Base-by-base conservation (phyloP, 2,113 vertebrate species). In the Cromileptes altivelis region DNA sequence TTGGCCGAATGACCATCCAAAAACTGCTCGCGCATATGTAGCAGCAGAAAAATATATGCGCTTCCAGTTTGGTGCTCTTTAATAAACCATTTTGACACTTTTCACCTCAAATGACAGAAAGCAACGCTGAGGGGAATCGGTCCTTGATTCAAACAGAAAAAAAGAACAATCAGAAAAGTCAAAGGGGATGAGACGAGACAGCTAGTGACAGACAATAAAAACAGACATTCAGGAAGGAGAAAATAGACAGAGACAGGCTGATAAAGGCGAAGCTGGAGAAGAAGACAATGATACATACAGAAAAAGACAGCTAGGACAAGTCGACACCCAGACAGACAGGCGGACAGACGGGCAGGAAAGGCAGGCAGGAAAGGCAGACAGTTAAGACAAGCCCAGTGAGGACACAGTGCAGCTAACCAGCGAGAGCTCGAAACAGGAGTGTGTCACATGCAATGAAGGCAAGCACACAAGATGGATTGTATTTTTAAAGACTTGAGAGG, bases 401-500 rank as follows among this genome's bases (percentile, higher is more conserved):
- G 84, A 92, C 86, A 84, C 75, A 50, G 80, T 58, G 80, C 72
- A 85, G 82, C 90, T 88, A 78, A 85, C 61, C 89, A 63, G 88
- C 23, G 37, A 68, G 70, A 77, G 75, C 77, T 56, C 45, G 62
- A 47, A 92, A 88, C 89, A 89, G 84, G 78, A 86, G 75, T 25
- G 88, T 92, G 94, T 94, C 94, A 94, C 87, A 92, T 81, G 89
- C 67, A 25, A 94, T 95, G 82, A 94, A 81, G 61, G 67, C 82
- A 80, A 82, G 61, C 77, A 4, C 69, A 45, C 64, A 33, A 90
- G 93, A 94, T 15, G 87, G 73, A 86, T 93, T 94, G 91, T 92
- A 94, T 94, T 91, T 95, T 94, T 94, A 93, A 94, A 93, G 90
- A 91, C 68, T 63, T 71, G 78, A 71, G 84, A 89, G 81, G 89